Base-by-base conservation (phyloP, 2,797 vertebrate genomes). In the Enoplosus armatus region DNA sequence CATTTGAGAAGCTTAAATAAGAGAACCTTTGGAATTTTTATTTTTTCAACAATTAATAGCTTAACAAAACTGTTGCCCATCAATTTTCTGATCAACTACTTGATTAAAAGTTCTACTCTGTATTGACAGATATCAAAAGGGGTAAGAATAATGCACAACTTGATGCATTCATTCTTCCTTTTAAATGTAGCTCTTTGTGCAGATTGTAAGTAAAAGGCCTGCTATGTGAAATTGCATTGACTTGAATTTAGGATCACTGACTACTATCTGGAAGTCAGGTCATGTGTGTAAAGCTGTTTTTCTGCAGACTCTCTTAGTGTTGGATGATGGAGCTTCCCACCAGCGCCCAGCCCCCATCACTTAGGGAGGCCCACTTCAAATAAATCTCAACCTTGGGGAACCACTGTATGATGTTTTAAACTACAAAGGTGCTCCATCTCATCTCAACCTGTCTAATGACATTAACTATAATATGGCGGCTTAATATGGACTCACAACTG, bases 371-470 rank as follows among this genome's bases (percentile, higher is more conserved):
- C 77, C 54, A 55, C 70, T 84, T 84, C 72, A 71, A 82, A 87
- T 85, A 71, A 76, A 83, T 74, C 69, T 72, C 67, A 85, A 76
- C 72, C 85, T 79, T 56, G 63, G 61, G 56, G 50, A 83, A 83
- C 75, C 15, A 16, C 72, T 51, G 73, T 20, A 53, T 50, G 58
- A 84, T 55, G 74, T 39, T 81, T 82, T 48, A 27, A 83, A 78
- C 68, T 54, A 72, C 66, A 76, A 76, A 77, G 70, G 66, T 70
- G 24, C 59, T 75, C 26, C 63, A 71, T 80, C 58, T 84, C 54
- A 82, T 72, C 59, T 60, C 67, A 71, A 48, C 27, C 35, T 20
- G 56, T 68, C 43, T 68, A 56, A 77, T 59, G 64, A 50, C 48
- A 62, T 37, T 2, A 65, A 66, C 61, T 58, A 26, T 31, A 84